Conservation (phyloP, 1,140 invertebrate species). For the Trinorchestia longiramus region DNA sequence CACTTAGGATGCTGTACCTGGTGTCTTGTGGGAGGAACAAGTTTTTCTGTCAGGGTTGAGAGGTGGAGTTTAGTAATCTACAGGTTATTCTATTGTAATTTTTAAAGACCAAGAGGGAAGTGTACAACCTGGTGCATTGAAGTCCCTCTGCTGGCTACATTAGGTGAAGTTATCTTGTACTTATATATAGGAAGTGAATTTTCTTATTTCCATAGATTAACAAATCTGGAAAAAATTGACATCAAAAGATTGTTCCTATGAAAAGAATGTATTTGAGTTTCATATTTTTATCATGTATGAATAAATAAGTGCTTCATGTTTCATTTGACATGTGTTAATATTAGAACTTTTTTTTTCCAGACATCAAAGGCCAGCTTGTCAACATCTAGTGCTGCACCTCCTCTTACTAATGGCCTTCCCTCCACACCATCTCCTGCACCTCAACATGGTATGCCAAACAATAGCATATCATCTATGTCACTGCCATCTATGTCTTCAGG, state of each 20-base stretch:
- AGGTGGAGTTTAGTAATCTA: neutral
- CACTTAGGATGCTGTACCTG: neutral
- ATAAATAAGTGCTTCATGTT: neutral
- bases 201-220: neutral
- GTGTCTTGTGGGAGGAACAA: neutral
- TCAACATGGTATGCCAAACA: neutral
- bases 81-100: neutral
- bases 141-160: neutral
- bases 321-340: neutral
- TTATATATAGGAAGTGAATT: neutral
- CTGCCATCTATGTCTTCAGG: conserved; percentile 56
- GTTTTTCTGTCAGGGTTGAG: neutral
- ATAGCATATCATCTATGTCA: neutral
- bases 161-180: neutral
- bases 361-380: neutral
- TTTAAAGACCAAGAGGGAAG: neutral
- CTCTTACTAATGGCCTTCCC: neutral
- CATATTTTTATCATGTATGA: neutral
- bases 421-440: conserved; percentile 56
- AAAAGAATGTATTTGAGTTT: neutral
- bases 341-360: neutral
- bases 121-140: neutral
- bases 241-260: neutral
- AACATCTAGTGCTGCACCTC: neutral
- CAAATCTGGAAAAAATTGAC: neutral